Evolutionary conservation across 1,140 invertebrate genomes (phyloP).

Genomic region (Trichomalopsis sarcophagae): DNA sequence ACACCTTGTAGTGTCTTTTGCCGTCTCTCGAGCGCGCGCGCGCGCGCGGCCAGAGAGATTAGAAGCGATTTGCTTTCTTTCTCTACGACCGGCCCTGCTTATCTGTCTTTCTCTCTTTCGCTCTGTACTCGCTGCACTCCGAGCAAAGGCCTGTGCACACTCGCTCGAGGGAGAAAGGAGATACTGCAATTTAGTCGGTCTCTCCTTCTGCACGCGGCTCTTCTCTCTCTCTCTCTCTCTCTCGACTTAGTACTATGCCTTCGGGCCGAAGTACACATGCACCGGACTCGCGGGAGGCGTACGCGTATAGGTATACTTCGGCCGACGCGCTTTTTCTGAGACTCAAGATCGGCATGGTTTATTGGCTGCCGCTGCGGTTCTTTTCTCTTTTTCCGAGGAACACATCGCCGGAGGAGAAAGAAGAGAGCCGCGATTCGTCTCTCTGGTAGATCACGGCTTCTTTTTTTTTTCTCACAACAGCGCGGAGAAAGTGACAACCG

Average conservation of each 20-base stretch:
- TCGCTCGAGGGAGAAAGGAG: constrained; percentile 37
- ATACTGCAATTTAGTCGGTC: constrained; percentile 24
- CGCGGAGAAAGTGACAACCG: constrained; percentile 10
- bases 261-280: neutral
- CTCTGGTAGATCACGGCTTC: neutral
- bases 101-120: constrained; percentile 9
- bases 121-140: neutral
- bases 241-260: neutral
- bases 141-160: neutral
- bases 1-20: constrained; percentile 25
- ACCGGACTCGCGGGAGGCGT: neutral
- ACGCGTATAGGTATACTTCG: neutral
- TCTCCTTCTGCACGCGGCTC: neutral
- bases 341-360: neutral
- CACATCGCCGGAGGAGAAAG: neutral
- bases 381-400: constrained; percentile 1
- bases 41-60: constrained; percentile 12
- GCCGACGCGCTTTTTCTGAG: neutral
- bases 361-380: neutral
- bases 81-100: constrained; percentile 22
- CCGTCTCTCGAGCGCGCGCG: neutral
- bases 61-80: constrained; percentile 43
- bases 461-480: neutral
- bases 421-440: neutral
- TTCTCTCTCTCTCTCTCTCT: neutral